Conservation (phyloP, 2,797 vertebrate species). For the Pagetopsis macropterus region DNA sequence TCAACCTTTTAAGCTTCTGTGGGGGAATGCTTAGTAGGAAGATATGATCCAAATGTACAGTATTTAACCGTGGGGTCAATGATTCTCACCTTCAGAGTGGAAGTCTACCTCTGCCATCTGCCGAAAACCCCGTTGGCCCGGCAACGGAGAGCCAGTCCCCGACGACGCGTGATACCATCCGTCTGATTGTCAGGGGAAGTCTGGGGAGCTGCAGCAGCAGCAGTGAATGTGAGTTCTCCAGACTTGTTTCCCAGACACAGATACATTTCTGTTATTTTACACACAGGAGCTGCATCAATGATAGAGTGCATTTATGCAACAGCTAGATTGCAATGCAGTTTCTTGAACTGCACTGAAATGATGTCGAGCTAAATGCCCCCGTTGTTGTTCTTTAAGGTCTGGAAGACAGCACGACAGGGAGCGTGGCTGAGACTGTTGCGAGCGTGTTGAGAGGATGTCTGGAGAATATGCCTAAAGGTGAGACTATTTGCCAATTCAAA, state of each 20-base stretch:
- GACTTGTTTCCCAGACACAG: background rate
- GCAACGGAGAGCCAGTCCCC: constrained; percentile 88
- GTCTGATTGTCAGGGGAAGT: constrained; percentile 96
- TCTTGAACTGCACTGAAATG: background rate
- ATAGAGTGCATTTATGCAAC: background rate
- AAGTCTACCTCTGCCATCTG: constrained; percentile 86
- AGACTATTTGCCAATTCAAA: constrained; percentile 31
- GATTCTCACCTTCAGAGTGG: constrained; percentile 78
- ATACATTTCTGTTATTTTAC: background rate
- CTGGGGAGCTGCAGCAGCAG: constrained; percentile 98
- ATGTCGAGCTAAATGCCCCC: constrained; percentile 13
- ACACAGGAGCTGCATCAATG: background rate
- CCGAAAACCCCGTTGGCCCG: constrained; percentile 82
- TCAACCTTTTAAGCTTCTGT: constrained; percentile 51
- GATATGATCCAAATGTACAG: constrained; percentile 60
- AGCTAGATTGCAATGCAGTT: background rate
- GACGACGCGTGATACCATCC: constrained; percentile 89
- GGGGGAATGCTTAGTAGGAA: constrained; percentile 66
- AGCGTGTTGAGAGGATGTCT: constrained; percentile 92
- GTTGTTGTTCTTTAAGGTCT: constrained; percentile 81
- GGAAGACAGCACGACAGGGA: constrained; percentile 94
- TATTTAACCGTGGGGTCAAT: constrained; percentile 64
- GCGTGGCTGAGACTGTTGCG: constrained; percentile 93
- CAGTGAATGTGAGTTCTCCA: constrained; percentile 92
- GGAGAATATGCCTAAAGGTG: constrained; percentile 94